These are phyloP conservation scores for Stercorarius parasiticus DNA, from an alignment of 2,113 vertebrate genomes.

Conservation along the genomic window DNA sequence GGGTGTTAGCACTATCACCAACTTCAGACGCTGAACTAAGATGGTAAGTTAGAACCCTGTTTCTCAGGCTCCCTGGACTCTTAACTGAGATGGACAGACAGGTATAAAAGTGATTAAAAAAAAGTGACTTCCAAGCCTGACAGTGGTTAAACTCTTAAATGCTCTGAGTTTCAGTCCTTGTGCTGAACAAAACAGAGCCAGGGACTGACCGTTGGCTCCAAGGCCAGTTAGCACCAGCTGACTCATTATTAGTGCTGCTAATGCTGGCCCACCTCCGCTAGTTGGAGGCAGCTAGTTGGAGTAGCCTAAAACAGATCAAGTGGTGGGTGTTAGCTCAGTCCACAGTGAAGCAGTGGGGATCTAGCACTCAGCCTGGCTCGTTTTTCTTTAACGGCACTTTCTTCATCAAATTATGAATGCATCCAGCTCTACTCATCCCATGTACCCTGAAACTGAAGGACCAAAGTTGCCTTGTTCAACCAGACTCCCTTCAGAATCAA, in stretches of 20 bases:
- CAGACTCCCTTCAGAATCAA: background rate
- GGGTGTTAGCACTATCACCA: background rate
- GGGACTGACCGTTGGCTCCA: background rate
- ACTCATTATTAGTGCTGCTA: rapidly evolving
- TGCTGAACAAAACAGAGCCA: background rate
- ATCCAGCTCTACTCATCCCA: background rate
- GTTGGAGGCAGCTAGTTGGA: background rate
- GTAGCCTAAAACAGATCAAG: background rate
- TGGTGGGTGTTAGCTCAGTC: background rate
- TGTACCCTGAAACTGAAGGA: background rate
- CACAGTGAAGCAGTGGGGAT: background rate
- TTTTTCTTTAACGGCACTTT: background rate
- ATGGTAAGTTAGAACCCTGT: background rate
- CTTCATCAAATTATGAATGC: background rate
- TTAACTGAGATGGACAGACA: background rate
- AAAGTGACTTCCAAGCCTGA: background rate
- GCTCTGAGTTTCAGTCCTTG: background rate
- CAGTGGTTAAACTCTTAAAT: background rate
- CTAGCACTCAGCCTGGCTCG: background rate
- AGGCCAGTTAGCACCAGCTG: background rate
- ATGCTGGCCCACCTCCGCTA: background rate
- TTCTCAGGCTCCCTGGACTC: background rate
- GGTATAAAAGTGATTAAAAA: background rate
- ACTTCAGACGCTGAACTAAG: background rate
- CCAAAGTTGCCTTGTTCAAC: background rate